These are phyloP conservation scores for Drosophila burlai DNA, from an alignment of 1,140 invertebrate species.

Conservation along the genomic window DNA sequence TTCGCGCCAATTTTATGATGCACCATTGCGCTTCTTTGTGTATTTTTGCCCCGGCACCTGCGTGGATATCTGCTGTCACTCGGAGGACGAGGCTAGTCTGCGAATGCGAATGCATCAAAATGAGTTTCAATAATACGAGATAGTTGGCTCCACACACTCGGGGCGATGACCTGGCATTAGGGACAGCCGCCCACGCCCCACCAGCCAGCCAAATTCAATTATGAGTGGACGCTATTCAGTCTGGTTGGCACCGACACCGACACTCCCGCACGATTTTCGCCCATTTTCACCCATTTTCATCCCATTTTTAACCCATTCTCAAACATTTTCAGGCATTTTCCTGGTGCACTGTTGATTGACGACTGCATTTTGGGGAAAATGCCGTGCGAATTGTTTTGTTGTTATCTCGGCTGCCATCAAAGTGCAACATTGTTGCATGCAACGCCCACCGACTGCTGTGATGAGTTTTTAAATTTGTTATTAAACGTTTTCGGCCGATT, in stretches of 20 bases:
- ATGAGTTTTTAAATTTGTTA: conserved; percentile 82
- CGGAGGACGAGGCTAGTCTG: background rate
- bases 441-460: conserved; percentile 18
- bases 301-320: background rate
- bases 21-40: conserved; percentile 40
- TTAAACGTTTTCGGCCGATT: conserved; percentile 78
- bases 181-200: background rate
- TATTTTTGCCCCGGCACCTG: conserved; percentile 13
- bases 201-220: conserved; percentile 68
- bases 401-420: conserved; percentile 47
- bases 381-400: conserved; percentile 53
- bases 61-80: conserved; percentile 7
- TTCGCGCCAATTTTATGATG: conserved; percentile 1
- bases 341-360: conserved; percentile 61
- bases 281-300: background rate
- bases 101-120: conserved; percentile 52
- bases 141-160: conserved; percentile 27
- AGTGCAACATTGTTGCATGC: conserved; percentile 58
- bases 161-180: conserved; percentile 30
- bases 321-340: conserved; percentile 10
- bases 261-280: conserved; percentile 1
- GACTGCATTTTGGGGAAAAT: conserved; percentile 63
- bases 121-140: conserved; percentile 73
- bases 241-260: conserved; percentile 9
- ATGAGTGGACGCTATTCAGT: conserved; percentile 58